Evolutionary conservation across 2,113 vertebrate genomes (phyloP).

Genomic region (Erythrolamprus reginae): DNA sequence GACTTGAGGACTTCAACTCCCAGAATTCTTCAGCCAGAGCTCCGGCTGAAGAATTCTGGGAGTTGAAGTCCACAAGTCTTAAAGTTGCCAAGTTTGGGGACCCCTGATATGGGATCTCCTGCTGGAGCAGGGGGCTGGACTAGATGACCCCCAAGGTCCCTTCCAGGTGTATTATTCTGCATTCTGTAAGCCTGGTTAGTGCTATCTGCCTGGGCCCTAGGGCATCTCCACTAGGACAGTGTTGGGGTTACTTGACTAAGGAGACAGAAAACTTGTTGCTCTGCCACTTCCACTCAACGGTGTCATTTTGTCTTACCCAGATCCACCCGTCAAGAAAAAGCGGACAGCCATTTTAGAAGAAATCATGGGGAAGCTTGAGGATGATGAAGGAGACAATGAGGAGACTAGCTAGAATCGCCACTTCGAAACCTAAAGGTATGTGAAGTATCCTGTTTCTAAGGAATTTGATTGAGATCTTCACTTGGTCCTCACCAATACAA

Average conservation of each 20-base stretch:
- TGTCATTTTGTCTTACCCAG: slow-evolving; percentile 59
- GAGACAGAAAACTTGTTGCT: not conserved
- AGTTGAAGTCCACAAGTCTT: too few relatives aligned
- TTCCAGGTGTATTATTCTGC: too few relatives aligned
- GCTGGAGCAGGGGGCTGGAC: too few relatives aligned
- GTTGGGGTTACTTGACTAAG: not conserved
- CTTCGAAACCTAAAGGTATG: not conserved
- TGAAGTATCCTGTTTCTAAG: not conserved
- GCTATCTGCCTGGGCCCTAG: not conserved
- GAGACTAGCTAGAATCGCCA: slow-evolving; percentile 33
- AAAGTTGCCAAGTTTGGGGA: too few relatives aligned
- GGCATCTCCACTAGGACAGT: not conserved
- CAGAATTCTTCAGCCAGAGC: too few relatives aligned
- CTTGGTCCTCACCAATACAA: not conserved
- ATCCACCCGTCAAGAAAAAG: slow-evolving; percentile 75
- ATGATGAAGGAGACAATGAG: slow-evolving; percentile 48
- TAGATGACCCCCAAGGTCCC: too few relatives aligned
- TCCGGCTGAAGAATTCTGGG: too few relatives aligned
- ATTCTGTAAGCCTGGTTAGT: too few relatives aligned
- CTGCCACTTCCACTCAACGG: not conserved
- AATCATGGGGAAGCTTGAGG: slow-evolving; percentile 85
- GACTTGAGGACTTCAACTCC: too few relatives aligned
- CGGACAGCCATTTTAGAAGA: slow-evolving; percentile 74
- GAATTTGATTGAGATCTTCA: not conserved
- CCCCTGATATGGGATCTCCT: too few relatives aligned